Percentiles rank a stretch among this genome's conserved stretches.
phyloP scores from a whole-genome alignment of 2,888 invertebrate species.

The Agriopis leucophaearia region DNA sequence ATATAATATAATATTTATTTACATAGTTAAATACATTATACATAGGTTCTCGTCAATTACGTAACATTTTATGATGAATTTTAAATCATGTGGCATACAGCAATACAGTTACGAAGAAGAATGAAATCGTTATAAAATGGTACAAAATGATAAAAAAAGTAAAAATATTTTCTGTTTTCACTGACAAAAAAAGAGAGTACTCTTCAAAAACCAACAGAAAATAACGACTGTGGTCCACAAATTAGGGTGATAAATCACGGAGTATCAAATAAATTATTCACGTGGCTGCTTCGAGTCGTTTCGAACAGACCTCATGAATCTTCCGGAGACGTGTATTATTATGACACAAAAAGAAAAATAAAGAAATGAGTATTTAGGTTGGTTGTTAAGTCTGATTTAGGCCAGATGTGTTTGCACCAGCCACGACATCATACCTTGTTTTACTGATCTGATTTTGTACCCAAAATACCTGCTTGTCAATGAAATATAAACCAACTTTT shows the following conservation, averaged over 20 bases:
- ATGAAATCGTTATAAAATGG: background rate
- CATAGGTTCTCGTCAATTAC: too few species aligned
- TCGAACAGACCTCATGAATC: constrained; percentile 24
- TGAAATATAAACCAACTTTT: too few species aligned
- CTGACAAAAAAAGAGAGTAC: background rate
- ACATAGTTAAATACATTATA: too few species aligned
- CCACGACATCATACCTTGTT: too few species aligned
- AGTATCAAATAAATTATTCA: constrained; percentile 48
- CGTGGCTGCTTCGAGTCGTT: constrained; percentile 40
- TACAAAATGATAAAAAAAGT: background rate
- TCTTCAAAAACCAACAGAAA: constrained; percentile 16
- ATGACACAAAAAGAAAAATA: constrained; percentile 11
- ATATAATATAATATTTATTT: too few species aligned
- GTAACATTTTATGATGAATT: too few species aligned
- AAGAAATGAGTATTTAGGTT: background rate
- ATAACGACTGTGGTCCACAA: constrained; percentile 38
- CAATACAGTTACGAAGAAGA: background rate
- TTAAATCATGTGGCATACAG: background rate
- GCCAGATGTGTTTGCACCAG: too few species aligned
- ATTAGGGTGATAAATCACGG: constrained; percentile 46
- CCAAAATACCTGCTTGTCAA: too few species aligned
- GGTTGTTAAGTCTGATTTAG: too few species aligned
- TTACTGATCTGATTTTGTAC: too few species aligned
- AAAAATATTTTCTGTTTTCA: background rate
- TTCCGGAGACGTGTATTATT: constrained; percentile 13